phyloP scores from a whole-genome alignment of 2,888 invertebrate genomes.

The Drosophila niveifrons region DNA sequence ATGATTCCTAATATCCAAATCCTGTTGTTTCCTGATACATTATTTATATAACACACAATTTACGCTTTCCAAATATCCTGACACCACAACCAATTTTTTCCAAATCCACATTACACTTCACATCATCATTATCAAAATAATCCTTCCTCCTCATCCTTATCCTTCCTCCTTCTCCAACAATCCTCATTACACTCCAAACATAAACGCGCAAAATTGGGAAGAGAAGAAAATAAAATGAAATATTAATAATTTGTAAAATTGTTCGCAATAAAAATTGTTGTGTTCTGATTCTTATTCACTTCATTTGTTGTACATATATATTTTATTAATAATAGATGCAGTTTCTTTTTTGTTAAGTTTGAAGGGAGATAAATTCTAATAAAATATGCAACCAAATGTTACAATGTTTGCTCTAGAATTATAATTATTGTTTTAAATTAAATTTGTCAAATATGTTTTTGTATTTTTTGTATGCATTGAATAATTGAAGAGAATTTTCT shows the following conservation, averaged over 20 bases:
- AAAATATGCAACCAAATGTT: constrained; percentile 55
- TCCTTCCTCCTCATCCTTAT: constrained; percentile 62
- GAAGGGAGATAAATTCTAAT: constrained; percentile 44
- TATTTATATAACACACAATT: constrained; percentile 41
- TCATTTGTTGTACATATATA: constrained; percentile 38
- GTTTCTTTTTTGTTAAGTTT: constrained; percentile 43
- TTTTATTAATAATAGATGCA: constrained; percentile 62
- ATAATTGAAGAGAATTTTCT: constrained; percentile 48
- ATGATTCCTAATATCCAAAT: constrained; percentile 57
- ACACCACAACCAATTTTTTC: constrained; percentile 63
- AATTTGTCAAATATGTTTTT: constrained; percentile 53
- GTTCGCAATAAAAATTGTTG: constrained; percentile 47
- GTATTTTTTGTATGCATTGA: constrained; percentile 38
- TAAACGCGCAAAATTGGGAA: constrained; percentile 75
- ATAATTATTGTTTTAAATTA: constrained; percentile 34
- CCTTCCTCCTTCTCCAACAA: constrained; percentile 69
- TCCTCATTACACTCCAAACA: constrained; percentile 76
- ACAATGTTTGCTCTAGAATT: constrained; percentile 55
- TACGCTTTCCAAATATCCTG: constrained; percentile 62
- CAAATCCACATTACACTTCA: constrained; percentile 59
- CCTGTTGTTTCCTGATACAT: constrained; percentile 57
- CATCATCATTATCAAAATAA: constrained; percentile 59
- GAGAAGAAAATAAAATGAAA: constrained; percentile 78
- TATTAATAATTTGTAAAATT: constrained; percentile 70
- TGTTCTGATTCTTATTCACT: constrained; percentile 53